phyloP scores from a whole-genome alignment of 2,797 vertebrate genomes.

The Pitangus sulphuratus region DNA sequence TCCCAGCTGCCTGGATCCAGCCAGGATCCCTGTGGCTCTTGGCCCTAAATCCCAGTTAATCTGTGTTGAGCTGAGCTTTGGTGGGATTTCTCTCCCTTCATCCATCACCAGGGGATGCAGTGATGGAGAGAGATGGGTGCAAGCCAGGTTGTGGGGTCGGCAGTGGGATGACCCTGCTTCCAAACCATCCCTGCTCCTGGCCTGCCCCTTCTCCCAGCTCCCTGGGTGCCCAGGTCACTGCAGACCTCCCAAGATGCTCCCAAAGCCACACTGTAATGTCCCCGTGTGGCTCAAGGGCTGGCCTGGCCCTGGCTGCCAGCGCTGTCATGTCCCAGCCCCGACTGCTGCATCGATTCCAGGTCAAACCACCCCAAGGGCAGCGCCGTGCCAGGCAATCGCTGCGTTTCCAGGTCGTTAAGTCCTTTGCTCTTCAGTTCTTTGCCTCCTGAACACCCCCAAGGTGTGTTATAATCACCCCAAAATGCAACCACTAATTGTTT shows the following conservation, averaged over 20 bases:
- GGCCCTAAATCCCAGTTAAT: background rate
- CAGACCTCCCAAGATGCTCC: background rate
- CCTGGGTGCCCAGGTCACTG: fast-evolving
- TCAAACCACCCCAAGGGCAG: background rate
- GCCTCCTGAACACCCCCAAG: background rate
- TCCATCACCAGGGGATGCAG: fast-evolving
- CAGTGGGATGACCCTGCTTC: background rate
- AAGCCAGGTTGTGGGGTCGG: background rate
- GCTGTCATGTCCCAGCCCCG: fast-evolving
- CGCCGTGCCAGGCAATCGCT: fast-evolving
- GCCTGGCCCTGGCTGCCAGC: background rate
- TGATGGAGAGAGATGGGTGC: background rate
- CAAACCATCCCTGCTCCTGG: fast-evolving
- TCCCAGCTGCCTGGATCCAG: background rate
- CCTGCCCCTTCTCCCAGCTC: background rate
- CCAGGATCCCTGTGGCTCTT: background rate
- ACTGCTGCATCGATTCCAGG: background rate
- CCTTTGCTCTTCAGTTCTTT: background rate
- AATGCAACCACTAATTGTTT: background rate
- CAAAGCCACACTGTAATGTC: background rate
- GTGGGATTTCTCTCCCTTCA: background rate
- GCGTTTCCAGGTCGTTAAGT: background rate
- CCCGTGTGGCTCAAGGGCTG: background rate
- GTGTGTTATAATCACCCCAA: slow-evolving; percentile 50
- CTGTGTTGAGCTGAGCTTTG: background rate